Evolutionary conservation across 2,888 invertebrate species (phyloP), one percentile per base, ranked within the genome.

Genomic region (Heteromyza rotundicornis): DNA sequence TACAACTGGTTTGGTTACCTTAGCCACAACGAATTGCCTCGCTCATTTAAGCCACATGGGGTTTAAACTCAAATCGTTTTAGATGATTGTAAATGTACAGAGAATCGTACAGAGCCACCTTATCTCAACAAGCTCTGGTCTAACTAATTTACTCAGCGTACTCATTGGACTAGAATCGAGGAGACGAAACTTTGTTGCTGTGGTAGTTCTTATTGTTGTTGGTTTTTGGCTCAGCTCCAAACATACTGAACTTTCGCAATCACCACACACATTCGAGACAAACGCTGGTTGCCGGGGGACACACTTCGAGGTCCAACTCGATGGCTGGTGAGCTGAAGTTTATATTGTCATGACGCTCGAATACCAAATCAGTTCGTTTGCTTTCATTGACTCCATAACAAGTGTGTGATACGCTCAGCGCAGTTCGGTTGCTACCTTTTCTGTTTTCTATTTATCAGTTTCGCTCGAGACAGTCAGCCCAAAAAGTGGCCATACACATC

Each of bases 301-400:
- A n/a, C 10, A 7, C 2, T n/a, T 3, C 10, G 16, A 7, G 8
- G 40, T n/a, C 12, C 10, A 40, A n/a, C 40, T 14, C 16, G 40
- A n/a, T 7, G n/a, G 69, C 60, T 22, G n/a, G 14, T 17, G 58
- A 64, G 67, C 65, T 68, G 68, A 71, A 68, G 67, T 71, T 75
- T 65, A 76, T 74, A 73, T 50, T 76, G 71, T 73, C 66, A 59
- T 67, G 71, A 64, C 67, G 70, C 63, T 53, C 64, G 67, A 65
- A 3, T 19, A 68, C 68, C 63, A 72, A 75, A 70, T 75, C 69
- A 76, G 74, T 76, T 68, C 66, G 69, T 68, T 68, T 68, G 64
- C 59, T 70, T 69, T 65, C 69, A 70, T 68, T 68, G 70, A 62
- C 62, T 65, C 63, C 47, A 53, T 65, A 69, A 68, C 69, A 68